These are phyloP conservation scores for Emydura subglobosa DNA, from an alignment of 2,113 vertebrate species.

Conservation along the genomic window DNA sequence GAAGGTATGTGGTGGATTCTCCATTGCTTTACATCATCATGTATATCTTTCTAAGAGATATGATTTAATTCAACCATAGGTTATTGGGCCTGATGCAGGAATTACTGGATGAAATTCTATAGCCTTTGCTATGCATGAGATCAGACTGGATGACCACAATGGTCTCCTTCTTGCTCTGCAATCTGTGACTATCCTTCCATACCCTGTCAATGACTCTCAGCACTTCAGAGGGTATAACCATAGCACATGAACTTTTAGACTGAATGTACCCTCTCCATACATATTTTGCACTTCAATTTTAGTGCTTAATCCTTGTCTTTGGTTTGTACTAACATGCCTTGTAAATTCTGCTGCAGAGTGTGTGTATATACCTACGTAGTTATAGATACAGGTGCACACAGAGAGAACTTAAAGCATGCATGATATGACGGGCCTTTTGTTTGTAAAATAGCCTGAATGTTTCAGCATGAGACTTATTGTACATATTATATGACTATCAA, in stretches of 20 bases:
- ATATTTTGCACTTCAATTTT: not conserved
- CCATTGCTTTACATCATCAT: not conserved
- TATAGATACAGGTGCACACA: not conserved
- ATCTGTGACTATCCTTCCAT: not conserved
- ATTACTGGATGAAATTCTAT: not conserved
- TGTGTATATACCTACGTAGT: not conserved
- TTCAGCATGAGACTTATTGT: not conserved
- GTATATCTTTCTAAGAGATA: not conserved
- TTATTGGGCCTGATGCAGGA: not conserved
- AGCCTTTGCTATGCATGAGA: not conserved
- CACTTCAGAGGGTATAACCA: not conserved
- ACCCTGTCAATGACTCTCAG: not conserved
- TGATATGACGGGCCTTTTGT: not conserved
- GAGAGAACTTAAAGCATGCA: not conserved
- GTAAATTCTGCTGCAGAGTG: accelerated
- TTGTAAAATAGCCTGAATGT: not conserved
- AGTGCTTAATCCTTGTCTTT: not conserved
- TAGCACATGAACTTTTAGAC: not conserved
- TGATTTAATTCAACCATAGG: not conserved
- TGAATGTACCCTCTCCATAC: not conserved
- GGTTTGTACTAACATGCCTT: not conserved
- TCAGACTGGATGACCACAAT: not conserved
- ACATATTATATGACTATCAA: not conserved
- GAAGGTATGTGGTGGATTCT: too few species aligned
- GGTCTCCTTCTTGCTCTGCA: not conserved